Evolutionary conservation across 2,113 vertebrate genomes (phyloP), one percentile per base, ranked within the genome.

Genomic region (Sebastes fasciatus): DNA sequence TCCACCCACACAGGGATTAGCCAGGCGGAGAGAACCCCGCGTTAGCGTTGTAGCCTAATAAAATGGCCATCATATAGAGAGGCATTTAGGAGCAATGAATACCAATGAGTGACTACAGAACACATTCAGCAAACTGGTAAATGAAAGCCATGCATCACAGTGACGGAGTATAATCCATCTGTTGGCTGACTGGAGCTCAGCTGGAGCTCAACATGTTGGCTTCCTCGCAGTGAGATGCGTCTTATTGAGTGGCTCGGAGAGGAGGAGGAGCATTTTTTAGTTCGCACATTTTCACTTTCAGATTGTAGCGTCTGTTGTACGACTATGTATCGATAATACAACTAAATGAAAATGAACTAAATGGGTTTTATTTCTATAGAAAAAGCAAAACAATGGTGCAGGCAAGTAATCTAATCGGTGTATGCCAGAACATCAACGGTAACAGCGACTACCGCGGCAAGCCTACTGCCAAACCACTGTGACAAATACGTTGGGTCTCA

Each of bases 81-180:
- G 64, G 75, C 85, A 85, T 95, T 95, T 91, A 91, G 87, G 76
- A 82, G 81, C 84, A 79, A 88, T 91, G 91, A 94, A 89, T 86
- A 88, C 45, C 75, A 92, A 92, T 87, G 84, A 90, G 84, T 80
- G 88, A 84, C 78, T 79, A 82, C 86, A 89, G 81, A 86, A 90
- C 66, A 75, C 72, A 82, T 91, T 84, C 80, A 86, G 85, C 75
- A 87, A 87, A 86, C 81, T 81, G 74, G 82, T 81, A 89, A 91
- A 92, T 90, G 79, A 89, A 92, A 88, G 81, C 70, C 82, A 92
- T 93, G 85, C 85, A 93, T 93, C 91, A 91, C 67, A 49, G 71
- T 88, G 93, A 91, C 63, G 13, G 80, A 89, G 80, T 55, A 67
- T 73, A 88, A 88, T 91, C 87, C 90, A 83, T 94, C 88, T 89